Evolutionary conservation across 2,888 invertebrate genomes (phyloP).

Genomic region (Limenitis camilla): DNA sequence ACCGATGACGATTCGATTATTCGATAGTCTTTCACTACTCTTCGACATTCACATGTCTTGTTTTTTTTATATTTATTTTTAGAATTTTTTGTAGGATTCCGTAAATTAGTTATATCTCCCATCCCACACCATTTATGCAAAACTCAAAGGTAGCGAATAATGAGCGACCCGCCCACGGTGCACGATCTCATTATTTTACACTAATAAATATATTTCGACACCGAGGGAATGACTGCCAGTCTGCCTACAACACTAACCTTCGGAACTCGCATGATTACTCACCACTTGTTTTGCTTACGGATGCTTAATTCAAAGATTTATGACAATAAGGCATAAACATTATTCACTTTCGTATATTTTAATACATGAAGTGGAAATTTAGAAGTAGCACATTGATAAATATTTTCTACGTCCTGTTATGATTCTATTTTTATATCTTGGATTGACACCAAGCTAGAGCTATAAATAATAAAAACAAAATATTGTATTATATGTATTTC

Average conservation of each 20-base stretch:
- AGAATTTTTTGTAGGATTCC: not conserved
- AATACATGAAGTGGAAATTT: no score
- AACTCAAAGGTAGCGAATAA: slow-evolving; percentile 17
- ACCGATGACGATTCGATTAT: no score
- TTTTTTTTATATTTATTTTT: not conserved
- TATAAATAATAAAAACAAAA: no score
- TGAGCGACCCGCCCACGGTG: slow-evolving; percentile 13
- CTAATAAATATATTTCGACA: slow-evolving; percentile 15
- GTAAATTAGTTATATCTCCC: not conserved
- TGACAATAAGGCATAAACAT: not conserved
- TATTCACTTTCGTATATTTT: not conserved
- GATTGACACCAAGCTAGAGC: no score
- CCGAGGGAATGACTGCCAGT: slow-evolving; percentile 7
- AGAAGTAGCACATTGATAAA: no score
- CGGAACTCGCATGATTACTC: slow-evolving; percentile 6
- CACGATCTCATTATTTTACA: slow-evolving; percentile 17
- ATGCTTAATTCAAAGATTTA: not conserved
- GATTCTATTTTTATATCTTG: no score
- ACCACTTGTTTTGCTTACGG: not conserved
- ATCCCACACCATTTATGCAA: slow-evolving; percentile 2
- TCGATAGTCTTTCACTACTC: no score
- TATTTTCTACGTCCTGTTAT: no score
- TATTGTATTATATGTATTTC: no score
- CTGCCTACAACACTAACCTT: slow-evolving; percentile 4
- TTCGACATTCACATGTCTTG: no score